phyloP scores from a whole-genome alignment of 2,797 vertebrate genomes.

The Threskiornis aethiopicus region DNA sequence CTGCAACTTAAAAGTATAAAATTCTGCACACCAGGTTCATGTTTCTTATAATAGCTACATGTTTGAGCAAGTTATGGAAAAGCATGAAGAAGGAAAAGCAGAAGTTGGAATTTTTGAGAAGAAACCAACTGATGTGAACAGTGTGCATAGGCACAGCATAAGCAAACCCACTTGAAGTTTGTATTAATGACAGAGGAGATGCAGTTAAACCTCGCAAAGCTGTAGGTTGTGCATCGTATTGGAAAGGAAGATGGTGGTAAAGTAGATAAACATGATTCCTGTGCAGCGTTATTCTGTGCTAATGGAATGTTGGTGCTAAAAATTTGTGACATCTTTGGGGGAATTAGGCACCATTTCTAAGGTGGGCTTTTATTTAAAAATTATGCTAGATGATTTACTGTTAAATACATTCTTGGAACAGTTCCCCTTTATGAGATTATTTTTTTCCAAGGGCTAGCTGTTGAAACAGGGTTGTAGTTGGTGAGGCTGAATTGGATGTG shows the following conservation, averaged over 20 bases:
- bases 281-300: neutral
- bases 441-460: neutral
- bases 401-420: neutral
- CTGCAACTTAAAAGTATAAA: neutral
- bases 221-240: neutral
- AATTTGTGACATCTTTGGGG: neutral
- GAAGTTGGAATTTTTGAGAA: neutral
- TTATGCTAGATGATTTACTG: neutral
- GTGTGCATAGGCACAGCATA: neutral
- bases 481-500: neutral
- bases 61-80: neutral
- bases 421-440: neutral
- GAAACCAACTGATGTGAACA: neutral
- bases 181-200: neutral
- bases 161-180: neutral
- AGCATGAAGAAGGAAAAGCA: neutral
- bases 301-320: neutral
- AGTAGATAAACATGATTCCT: neutral
- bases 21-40: neutral
- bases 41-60: neutral
- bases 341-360: neutral
- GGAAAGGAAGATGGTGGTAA: neutral
- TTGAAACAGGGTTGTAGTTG: neutral
- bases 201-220: neutral
- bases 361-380: neutral